A percentile compares a stretch with the other conserved stretches of the same genome.
Evolutionary conservation across 2,113 vertebrate species (phyloP).

Genomic region (Vicugna pacos): DNA sequence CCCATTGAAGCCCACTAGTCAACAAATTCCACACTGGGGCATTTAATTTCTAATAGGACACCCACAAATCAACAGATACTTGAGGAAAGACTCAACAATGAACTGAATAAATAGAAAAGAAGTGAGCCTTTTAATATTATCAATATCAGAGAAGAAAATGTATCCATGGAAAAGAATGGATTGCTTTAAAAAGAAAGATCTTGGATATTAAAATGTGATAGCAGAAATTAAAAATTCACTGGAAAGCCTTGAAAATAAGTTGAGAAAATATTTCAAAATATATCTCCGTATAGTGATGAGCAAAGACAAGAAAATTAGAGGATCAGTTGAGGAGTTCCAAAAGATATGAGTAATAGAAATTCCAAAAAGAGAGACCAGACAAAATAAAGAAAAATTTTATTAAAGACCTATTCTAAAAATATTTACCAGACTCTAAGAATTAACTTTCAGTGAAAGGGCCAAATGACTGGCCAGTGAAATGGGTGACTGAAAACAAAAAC

Average conservation of each 20-base stretch:
- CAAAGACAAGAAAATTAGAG: not conserved
- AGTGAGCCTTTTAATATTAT: not conserved
- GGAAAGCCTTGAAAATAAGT: not conserved
- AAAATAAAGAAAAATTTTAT: not conserved
- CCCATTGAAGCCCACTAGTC: not conserved
- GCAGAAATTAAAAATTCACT: conserved; percentile 6
- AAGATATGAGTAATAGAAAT: not conserved
- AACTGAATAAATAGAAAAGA: not conserved
- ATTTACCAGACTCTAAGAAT: not conserved
- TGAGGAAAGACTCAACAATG: not conserved
- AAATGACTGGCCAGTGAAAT: not conserved
- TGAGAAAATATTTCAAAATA: conserved; percentile 19
- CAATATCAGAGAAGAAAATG: not conserved
- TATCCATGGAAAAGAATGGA: not conserved
- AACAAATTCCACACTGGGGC: not conserved
- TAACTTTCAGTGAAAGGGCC: not conserved
- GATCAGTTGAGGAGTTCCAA: not conserved
- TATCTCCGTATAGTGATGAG: not conserved
- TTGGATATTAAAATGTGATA: not conserved
- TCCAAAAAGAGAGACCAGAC: not conserved
- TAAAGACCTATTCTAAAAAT: conserved; percentile 19
- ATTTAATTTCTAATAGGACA: not conserved
- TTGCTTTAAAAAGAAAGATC: conserved; percentile 2
- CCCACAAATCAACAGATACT: not conserved
- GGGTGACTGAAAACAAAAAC: not conserved